These are phyloP conservation scores for Picus viridis DNA, from an alignment of 2,797 vertebrate species.

Conservation along the genomic window DNA sequence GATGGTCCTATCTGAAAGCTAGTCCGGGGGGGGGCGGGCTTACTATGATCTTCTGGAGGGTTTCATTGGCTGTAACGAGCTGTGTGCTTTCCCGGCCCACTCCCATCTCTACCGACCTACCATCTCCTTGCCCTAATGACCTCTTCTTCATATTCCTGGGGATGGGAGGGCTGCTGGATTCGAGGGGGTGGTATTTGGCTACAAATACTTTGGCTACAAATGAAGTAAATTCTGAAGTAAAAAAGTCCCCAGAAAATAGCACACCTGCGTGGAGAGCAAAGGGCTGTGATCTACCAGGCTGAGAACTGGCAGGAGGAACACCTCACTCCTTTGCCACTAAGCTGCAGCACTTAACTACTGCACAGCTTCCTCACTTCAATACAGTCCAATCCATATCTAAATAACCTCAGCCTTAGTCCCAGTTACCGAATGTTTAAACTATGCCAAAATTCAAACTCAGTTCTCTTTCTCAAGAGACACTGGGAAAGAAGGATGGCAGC, in stretches of 20 bases:
- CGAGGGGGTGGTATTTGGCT: fast-evolving
- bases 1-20: background rate
- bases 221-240: background rate
- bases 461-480: background rate
- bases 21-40: background rate
- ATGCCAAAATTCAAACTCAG: background rate
- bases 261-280: background rate
- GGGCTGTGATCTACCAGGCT: background rate
- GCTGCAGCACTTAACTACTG: background rate
- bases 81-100: fast-evolving
- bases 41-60: fast-evolving
- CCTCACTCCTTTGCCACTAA: background rate
- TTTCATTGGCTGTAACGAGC: background rate
- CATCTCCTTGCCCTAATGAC: background rate
- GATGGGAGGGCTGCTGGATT: background rate
- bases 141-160: background rate
- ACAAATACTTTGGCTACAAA: background rate
- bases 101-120: background rate
- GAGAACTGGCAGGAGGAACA: background rate
- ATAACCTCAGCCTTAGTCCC: background rate
- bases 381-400: background rate
- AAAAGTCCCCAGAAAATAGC: background rate
- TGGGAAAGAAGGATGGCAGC: background rate
- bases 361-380: background rate
- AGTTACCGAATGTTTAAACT: background rate